Base-by-base conservation (phyloP, 2,113 vertebrate species). In the Austrofundulus limnaeus region DNA sequence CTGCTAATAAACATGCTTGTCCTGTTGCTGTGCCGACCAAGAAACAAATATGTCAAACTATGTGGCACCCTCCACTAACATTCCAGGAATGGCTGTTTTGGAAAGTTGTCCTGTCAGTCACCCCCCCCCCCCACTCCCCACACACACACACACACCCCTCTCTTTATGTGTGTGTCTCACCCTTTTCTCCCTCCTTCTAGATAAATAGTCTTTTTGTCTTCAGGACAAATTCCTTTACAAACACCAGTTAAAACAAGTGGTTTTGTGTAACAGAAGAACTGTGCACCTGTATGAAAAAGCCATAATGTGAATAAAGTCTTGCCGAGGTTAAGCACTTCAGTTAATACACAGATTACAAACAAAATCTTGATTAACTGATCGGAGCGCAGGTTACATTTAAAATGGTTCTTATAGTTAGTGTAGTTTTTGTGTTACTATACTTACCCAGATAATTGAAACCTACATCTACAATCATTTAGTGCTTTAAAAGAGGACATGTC, bases 21-120 rank as follows among this genome's bases (percentile, higher is more conserved):
- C 69, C 72, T 59, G 94, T 95, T 95, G 88, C 94, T 85, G 68
- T 90, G 92, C 90, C 89, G 88, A 95, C 88, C 66, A 50, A 92
- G 89, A 88, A 96, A 96, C 95, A 98, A 98, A 96, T 95, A 96
- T 94, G 94, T 94, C 86, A 86, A 93, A 77, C 88, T 92, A 92
- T 91, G 93, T 94, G 91, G 92, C 94, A 95, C 96, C 94, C 94
- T 95, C 92, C 88, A 89, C 88, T 83, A 85, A 92, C 94, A 93
- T 92, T 94, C 90, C 93, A 91, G 89, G 83, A 83, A 70, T 90
- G 88, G 93, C 90, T 94, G 93, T 93, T 94, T 94, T 93, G 92
- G 92, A 94, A 94, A 90, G 86, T 87, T 90, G 86, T 86, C 66
- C 87, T 92, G 92, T 93, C 90, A 86, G 53, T 80, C 80, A 80